Evolutionary conservation across 35 echinoderm and acorn worm genomes (phyloP), one percentile per base, ranked within the genome.

Genomic region (Acanthaster planci): DNA sequence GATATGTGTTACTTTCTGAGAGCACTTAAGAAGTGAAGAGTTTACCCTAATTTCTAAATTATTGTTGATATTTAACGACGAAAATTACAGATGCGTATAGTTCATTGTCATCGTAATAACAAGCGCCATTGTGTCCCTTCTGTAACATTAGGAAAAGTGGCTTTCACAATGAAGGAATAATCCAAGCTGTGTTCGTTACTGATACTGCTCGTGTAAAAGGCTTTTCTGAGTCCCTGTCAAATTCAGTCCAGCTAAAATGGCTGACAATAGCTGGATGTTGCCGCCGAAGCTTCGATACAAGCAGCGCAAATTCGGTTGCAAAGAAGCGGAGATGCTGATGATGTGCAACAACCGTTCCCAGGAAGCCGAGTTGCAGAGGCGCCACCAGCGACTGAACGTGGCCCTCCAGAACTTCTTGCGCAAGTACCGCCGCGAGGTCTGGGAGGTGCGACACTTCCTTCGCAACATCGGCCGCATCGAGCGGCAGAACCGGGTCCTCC

Each of bases 271-370:
- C 26, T 72, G 64, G 64, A 72, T 72, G 64, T 72, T 72, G 64
- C 64, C 64, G 14, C 64, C 64, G 64, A 72, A 29, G 64, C 64
- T 72, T 26, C 64, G 64, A 19, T 72, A 72, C 64, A 72, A 72
- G 64, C 64, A 72, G 64, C 64, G 64, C 30, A 72, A 72, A 26
- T 72, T 72, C 29, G 29, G 30, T 34, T 31, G 26, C n/a, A 72
- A 72, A 26, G 64, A 72, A 8, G 64, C 64, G 30, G 64, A 72
- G 64, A 72, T 72, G 64, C 64, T 72, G 7, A 72, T 72, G 64
- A 72, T 72, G 64, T 72, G 64, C 64, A 72, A 72, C 64, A 26
- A 35, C n/a, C 64, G 64, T 26, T 72, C 64, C 23, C 64, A 72
- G 64, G 64, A 72, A 16, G 64, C 64, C 34, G 64, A 72, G 34